Evolutionary conservation across 1,140 invertebrate genomes (phyloP).

Genomic region (Leptonema lineaticorne): DNA sequence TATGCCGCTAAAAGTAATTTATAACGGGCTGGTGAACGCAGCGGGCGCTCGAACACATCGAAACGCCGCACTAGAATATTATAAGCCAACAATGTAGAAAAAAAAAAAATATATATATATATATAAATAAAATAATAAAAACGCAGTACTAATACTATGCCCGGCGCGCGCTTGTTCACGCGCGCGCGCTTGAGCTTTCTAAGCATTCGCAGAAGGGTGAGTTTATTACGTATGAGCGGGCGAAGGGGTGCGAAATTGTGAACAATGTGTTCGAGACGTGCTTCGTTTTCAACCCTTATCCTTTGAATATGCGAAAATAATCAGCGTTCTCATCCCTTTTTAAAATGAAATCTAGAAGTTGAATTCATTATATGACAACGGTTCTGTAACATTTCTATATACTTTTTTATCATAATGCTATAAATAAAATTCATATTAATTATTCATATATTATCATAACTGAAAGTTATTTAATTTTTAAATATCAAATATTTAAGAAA

Average conservation of each 20-base stretch:
- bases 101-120: neutral
- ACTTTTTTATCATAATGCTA: no score
- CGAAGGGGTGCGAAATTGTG: neutral
- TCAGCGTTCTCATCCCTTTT: neutral
- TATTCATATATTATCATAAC: no score
- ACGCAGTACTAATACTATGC: no score
- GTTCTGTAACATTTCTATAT: no score
- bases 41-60: conserved; percentile 17
- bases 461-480: no score
- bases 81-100: conserved; percentile 18
- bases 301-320: conserved; percentile 3
- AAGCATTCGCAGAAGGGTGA: neutral
- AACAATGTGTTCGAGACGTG: neutral
- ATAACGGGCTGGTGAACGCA: conserved; percentile 29
- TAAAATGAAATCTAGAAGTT: no score
- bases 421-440: no score
- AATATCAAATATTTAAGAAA: no score
- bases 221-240: neutral
- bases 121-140: no score
- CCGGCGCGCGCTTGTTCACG: no score
- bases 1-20: conserved; percentile 40
- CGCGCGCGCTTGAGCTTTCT: neutral
- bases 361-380: no score
- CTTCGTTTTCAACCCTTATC: neutral
- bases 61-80: neutral